Base-by-base conservation (phyloP, 2,113 vertebrate species). In the Holacanthus passer region DNA sequence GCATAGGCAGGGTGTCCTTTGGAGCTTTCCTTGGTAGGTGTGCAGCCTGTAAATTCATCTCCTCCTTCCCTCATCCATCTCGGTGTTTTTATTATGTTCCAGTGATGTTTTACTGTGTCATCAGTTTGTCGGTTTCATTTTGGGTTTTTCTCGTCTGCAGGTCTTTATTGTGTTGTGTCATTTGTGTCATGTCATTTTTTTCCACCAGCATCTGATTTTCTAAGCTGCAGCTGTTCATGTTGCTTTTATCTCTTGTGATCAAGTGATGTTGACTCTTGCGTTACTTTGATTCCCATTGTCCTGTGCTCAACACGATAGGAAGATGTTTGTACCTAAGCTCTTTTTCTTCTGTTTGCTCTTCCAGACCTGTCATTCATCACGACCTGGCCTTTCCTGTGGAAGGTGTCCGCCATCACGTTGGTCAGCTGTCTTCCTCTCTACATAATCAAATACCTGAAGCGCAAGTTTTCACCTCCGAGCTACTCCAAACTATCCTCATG, bases 401-500 rank as follows among this genome's bases (percentile, higher is more conserved):
- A 99, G 94, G 98, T 99, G 93, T 98, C 95, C 1, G 95, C 96
- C 64, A 97, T 99, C 95, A 99, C 98, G 8, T 88, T 98, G 87
- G 96, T 99, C 92, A 99, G 98, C 97, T 99, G 97, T 94, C 97
- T 99, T 92, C 98, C 98, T n/a, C 98, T 99, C 84, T 99, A 99
- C 94, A 95, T 98, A 77, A 95, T 99, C 93, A 99, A 99, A 93
- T 98, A 97, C 96, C 94, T 99, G 95, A 98, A 97, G 93, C 96
- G 98, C 80, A 99, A 97, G 92, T 98, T 99, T 79, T 98, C 98
- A 2, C 98, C 98, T 0, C 97, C 98, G 2, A 99, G 97, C 94
- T 99, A 99, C 95, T 99, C 97, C 94, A 99, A 99, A 89, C 97
- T 99, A 79, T 96, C 96, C 84, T 97, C 97, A 2, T 91, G 88